These are phyloP conservation scores for Alsophila aescularia DNA, from an alignment of 2,888 invertebrate species.

Conservation along the genomic window DNA sequence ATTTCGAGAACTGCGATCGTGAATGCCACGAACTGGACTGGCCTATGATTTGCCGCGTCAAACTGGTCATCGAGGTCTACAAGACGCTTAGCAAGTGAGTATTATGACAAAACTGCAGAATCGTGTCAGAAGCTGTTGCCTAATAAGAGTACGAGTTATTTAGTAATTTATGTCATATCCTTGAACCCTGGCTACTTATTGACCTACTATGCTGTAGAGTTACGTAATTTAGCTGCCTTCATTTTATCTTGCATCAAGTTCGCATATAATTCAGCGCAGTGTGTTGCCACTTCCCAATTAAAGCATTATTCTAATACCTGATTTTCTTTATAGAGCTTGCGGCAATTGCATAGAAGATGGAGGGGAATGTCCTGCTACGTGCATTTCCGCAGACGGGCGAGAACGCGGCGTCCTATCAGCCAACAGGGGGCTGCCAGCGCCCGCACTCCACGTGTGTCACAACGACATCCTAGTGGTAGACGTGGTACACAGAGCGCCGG, in stretches of 20 bases:
- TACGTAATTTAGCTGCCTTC: background rate
- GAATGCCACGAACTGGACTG: slow-evolving; percentile 90
- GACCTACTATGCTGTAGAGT: background rate
- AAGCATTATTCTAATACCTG: background rate
- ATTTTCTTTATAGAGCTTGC: slow-evolving; percentile 81
- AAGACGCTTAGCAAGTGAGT: slow-evolving; percentile 88
- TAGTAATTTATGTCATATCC: background rate
- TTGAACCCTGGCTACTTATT: background rate
- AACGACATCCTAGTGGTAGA: slow-evolving; percentile 91
- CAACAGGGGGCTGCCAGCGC: slow-evolving; percentile 87
- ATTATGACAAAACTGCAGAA: slow-evolving; percentile 5
- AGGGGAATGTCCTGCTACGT: slow-evolving; percentile 85
- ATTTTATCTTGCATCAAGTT: too few species aligned
- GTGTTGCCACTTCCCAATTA: background rate
- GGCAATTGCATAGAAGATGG: slow-evolving; percentile 86
- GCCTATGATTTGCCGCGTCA: slow-evolving; percentile 92
- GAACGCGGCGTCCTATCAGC: slow-evolving; percentile 86
- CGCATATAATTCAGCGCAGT: too few species aligned
- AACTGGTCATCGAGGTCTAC: slow-evolving; percentile 89
- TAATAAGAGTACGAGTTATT: background rate
- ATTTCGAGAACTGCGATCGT: slow-evolving; percentile 89
- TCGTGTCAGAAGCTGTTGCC: slow-evolving; percentile 4
- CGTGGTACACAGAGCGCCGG: slow-evolving; percentile 89
- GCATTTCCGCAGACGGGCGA: slow-evolving; percentile 87
- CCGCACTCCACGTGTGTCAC: slow-evolving; percentile 87